These are phyloP conservation scores for Bombus confusus DNA, from an alignment of 1,140 invertebrate species.

Conservation along the genomic window DNA sequence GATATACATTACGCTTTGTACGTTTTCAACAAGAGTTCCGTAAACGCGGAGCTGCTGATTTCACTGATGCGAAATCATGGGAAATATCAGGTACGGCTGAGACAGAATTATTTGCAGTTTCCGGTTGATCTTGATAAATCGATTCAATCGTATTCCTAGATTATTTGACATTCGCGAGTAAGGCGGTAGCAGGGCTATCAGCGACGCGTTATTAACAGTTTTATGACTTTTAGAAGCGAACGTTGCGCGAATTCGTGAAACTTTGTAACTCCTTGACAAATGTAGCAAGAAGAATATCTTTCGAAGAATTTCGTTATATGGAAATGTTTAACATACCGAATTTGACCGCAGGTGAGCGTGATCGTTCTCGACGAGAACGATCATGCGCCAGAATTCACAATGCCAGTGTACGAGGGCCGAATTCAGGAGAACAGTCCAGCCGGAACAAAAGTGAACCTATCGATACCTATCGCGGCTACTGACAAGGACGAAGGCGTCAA, in stretches of 20 bases:
- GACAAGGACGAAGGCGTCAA: conserved; percentile 92
- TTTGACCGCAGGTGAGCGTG: conserved; percentile 84
- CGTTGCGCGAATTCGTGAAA: too few species aligned
- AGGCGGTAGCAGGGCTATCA: too few species aligned
- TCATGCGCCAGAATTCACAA: conserved; percentile 92
- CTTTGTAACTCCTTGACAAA: neutral
- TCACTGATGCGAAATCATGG: too few species aligned
- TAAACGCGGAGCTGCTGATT: neutral
- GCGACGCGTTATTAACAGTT: too few species aligned
- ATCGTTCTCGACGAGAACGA: conserved; percentile 95
- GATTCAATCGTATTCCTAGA: too few species aligned
- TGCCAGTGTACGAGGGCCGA: conserved; percentile 88
- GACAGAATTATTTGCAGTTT: too few species aligned
- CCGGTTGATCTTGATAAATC: too few species aligned
- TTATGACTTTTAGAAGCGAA: too few species aligned
- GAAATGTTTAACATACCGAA: neutral
- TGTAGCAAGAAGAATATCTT: neutral
- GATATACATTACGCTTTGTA: too few species aligned
- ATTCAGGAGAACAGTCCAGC: conserved; percentile 90
- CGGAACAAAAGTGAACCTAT: conserved; percentile 88
- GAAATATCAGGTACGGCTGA: too few species aligned
- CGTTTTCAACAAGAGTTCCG: neutral
- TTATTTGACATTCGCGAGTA: too few species aligned
- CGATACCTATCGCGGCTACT: conserved; percentile 85
- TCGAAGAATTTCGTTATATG: neutral